Base-by-base conservation (phyloP, 2,888 invertebrate species). In the Slavum lentiscoides region DNA sequence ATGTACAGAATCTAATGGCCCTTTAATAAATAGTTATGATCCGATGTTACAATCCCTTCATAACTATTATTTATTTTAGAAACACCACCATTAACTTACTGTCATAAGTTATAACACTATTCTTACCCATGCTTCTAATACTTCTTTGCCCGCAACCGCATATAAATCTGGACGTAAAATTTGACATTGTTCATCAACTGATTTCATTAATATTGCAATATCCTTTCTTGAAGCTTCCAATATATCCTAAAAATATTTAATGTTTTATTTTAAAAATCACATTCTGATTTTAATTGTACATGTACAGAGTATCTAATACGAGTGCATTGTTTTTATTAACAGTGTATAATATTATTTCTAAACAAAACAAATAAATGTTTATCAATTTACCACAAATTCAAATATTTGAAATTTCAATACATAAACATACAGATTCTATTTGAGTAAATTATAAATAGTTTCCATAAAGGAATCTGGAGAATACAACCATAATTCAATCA, bases 211-310 rank as follows among this genome's bases (percentile, higher is more conserved):
- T 55, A 4, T 17, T 19, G 64, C 19, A 64, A 39, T 55, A 80
- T 69, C 62, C 69, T 72, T 70, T 70, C 62, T 80, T 69, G 69
- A 70, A 69, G 53, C 23, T 19, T 72, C 77, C 23, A 80, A 72
- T 55, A 80, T 80, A 64, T 80, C 77, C 77, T 80, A 64, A 11
- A 55, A 37, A 43, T 6, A 64, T 55, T 55, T 55, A 21, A 23
- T 21, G 30, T 30, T 30, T 17, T 43, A 17, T 15, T 55, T 55
- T n/a, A 19, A 43, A 15, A n/a, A 3, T 8, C 11, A 55, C 55
- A 19, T 58, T 55, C 23, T 62, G 2, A 19, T 30, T 17, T 13
- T 49, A 49, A 49, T 49, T 49, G 49, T 62, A 62, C 5, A 55
- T 55, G 19, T 43, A 5, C 7, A 43, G 43, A 43, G n/a, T 21